Base-by-base conservation (phyloP, 2,113 vertebrate genomes). In the Noturus placidus region DNA sequence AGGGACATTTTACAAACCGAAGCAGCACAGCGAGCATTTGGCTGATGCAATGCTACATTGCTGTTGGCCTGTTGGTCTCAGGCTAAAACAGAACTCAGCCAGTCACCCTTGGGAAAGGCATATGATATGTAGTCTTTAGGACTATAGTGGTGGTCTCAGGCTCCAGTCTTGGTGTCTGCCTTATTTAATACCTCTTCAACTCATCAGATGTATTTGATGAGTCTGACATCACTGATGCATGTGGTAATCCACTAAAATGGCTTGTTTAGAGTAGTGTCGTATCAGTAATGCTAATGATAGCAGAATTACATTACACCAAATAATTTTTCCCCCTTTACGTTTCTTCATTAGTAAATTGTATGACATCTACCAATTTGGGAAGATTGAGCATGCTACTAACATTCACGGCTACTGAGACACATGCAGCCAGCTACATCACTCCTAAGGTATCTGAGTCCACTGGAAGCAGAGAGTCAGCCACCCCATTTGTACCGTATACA, bases 11-110 rank as follows among this genome's bases (percentile, higher is more conserved):
- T 30, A 30, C 70, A 63, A 63, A 70, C 61, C 13, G 8, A 25
- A 81, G 61, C 85, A 56, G 17, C 25, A 61, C 52, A 22, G 22
- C 33, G 27, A 25, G 67, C 27, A 17, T 30, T 25, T 82, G 79
- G n/a, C 57, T 79, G 50, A 59, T 87, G 63, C 46, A 87, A 82
- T 35, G 4, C 11, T 87, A 30, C 65, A 72, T 20, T 72, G 33
- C n/a, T 67, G 54, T 56, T 54, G 67, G 52, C 56, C 38, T 25
- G n/a, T 2, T 33, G 38, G 3, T 4, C 33, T 25, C 35, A 57
- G 27, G 57, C 59, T 86, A 79, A 67, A 79, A 33, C 14, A 50
- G n/a, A 57, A 79, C 19, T n/a, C 35, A 46, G 17, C 0, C 27
- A 77, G 17, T 33, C 70, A 42, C 38, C 27, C 42, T 65, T 50